A percentile compares a stretch with the other conserved stretches of the same genome.
phyloP scores from a whole-genome alignment of 2,113 vertebrate genomes.

The Proteles cristata region DNA sequence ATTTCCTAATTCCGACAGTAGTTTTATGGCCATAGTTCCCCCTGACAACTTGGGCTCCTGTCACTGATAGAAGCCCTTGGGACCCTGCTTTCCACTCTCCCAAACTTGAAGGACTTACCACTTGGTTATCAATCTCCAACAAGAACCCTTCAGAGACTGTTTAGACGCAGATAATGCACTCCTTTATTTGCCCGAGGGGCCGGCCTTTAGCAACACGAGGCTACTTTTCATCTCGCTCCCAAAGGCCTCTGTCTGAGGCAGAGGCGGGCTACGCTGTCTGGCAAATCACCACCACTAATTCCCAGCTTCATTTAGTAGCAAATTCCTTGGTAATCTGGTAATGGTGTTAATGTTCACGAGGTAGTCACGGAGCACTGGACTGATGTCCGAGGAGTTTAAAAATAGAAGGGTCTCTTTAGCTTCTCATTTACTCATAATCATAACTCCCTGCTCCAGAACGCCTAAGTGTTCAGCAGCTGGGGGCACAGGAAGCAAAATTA shows the following conservation, averaged over 20 bases:
- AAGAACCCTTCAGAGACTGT: conserved; percentile 68
- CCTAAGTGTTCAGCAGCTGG: background rate
- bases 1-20: conserved; percentile 57
- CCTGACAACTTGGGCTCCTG: conserved; percentile 51
- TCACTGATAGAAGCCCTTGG: conserved; percentile 66
- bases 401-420: conserved; percentile 20
- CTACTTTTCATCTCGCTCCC: conserved; percentile 65
- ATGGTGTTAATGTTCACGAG: background rate
- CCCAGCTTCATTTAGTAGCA: conserved; percentile 56
- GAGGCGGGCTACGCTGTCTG: background rate
- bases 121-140: conserved; percentile 67
- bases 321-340: conserved; percentile 56
- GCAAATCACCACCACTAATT: background rate
- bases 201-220: conserved; percentile 35
- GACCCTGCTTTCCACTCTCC: conserved; percentile 53
- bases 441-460: conserved; percentile 28
- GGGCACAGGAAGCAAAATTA: conserved; percentile 23
- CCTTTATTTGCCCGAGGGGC: conserved; percentile 75
- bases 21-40: conserved; percentile 55
- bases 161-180: conserved; percentile 63
- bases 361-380: conserved; percentile 19
- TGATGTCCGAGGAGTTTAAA: conserved; percentile 2
- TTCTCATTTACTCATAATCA: conserved; percentile 32
- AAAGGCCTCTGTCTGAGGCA: conserved; percentile 47
- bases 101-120: background rate